A percentile compares a stretch with the other conserved stretches of the same genome.
Evolutionary conservation across 2,888 invertebrate genomes (phyloP).

Genomic region (Drosophila neutralis): DNA sequence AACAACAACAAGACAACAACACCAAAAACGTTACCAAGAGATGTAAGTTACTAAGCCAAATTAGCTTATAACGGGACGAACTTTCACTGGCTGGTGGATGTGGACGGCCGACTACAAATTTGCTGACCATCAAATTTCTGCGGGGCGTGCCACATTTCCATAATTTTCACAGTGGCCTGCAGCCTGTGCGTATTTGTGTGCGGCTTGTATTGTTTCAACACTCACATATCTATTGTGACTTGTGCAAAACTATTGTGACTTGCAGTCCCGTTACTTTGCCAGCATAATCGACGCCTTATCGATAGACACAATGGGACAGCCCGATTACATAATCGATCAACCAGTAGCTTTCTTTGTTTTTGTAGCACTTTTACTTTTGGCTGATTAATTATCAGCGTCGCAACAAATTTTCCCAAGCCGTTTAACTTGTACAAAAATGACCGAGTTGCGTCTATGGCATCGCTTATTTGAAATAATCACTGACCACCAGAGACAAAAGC

Average conservation of each 20-base stretch:
- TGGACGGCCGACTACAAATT: constrained; percentile 18
- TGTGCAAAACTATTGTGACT: constrained; percentile 15
- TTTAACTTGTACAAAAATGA: constrained; percentile 32
- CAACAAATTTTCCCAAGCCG: constrained; percentile 46
- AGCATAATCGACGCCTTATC: constrained; percentile 30
- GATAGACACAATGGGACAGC: constrained; percentile 16
- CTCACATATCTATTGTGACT: background rate
- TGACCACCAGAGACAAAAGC: constrained; percentile 10
- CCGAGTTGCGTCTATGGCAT: constrained; percentile 13
- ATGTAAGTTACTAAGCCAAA: constrained; percentile 79
- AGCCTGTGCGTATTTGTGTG: background rate
- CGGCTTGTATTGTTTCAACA: background rate
- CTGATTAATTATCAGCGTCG: constrained; percentile 61
- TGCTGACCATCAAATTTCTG: constrained; percentile 34
- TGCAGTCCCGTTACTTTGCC: constrained; percentile 26
- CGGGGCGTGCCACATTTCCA: constrained; percentile 52
- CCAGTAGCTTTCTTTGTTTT: constrained; percentile 7
- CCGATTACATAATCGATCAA: constrained; percentile 28
- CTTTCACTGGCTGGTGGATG: constrained; percentile 65
- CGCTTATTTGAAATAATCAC: constrained; percentile 7
- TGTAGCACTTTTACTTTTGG: constrained; percentile 71
- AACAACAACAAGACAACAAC: constrained; percentile 26
- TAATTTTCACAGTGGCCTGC: constrained; percentile 41
- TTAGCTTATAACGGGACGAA: constrained; percentile 76
- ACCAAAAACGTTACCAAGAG: constrained; percentile 40